Evolutionary conservation across 2,888 invertebrate species (phyloP), one percentile per base, ranked within the genome.

Genomic region (Alviniconcha strummeri): DNA sequence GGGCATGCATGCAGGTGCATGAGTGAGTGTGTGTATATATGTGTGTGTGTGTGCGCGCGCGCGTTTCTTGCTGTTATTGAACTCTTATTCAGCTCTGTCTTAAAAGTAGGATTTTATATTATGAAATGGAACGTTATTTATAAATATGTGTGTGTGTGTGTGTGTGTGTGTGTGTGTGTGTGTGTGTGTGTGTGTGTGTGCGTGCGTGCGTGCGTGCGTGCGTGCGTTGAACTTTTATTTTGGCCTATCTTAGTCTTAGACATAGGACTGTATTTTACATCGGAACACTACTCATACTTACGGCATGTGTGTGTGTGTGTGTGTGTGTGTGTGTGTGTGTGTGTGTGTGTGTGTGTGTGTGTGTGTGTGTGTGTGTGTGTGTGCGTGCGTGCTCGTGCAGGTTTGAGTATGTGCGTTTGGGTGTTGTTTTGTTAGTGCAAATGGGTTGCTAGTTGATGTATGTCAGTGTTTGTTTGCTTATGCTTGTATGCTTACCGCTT

Each of bases 221-320:
- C 19, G n/a, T 71, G 71, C 19, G n/a, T 71, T n/a, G n/a, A n/a
- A n/a, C n/a, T n/a, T n/a, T n/a, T n/a, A n/a, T n/a, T n/a, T n/a
- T n/a, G n/a, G n/a, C n/a, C n/a, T n/a, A n/a, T n/a, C n/a, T n/a
- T n/a, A n/a, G n/a, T n/a, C n/a, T n/a, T n/a, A n/a, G n/a, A n/a
- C n/a, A n/a, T n/a, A n/a, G n/a, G n/a, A n/a, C n/a, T n/a, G n/a
- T n/a, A n/a, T n/a, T n/a, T n/a, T n/a, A n/a, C n/a, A n/a, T n/a
- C n/a, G n/a, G n/a, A n/a, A n/a, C n/a, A n/a, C n/a, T n/a, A n/a
- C n/a, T n/a, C n/a, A n/a, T n/a, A n/a, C n/a, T n/a, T n/a, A n/a
- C n/a, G n/a, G n/a, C n/a, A 17, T 71, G n/a, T 71, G 71, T 71
- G n/a, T 71, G 71, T 71, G n/a, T 71, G 71, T 71, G n/a, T 71